phyloP scores from a whole-genome alignment of 2,797 vertebrate genomes.

The Propithecus deckenii region DNA sequence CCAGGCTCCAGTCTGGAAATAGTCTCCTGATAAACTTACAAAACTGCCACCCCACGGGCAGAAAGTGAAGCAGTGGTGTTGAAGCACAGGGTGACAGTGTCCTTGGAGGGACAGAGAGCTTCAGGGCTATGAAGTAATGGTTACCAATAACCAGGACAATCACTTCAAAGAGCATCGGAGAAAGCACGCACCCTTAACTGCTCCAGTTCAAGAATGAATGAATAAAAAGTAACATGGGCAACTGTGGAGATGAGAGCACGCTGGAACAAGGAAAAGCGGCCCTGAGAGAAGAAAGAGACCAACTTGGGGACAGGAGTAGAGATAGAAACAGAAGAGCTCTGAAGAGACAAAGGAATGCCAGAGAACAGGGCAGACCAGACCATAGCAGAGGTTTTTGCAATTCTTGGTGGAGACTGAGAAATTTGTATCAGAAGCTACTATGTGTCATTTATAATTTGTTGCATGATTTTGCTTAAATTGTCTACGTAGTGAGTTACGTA shows the following conservation, averaged over 20 bases:
- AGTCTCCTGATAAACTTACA: neutral
- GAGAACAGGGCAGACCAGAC: neutral
- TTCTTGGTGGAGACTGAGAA: neutral
- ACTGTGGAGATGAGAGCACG: rapidly evolving
- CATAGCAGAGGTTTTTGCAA: neutral
- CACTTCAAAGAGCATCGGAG: neutral
- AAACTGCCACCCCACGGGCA: neutral
- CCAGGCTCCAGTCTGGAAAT: neutral
- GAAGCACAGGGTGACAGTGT: neutral
- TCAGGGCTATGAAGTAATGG: neutral
- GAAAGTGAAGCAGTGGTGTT: neutral
- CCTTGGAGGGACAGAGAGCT: neutral
- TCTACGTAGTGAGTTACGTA: neutral
- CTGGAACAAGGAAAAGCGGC: neutral
- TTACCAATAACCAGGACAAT: neutral
- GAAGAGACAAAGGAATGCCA: neutral
- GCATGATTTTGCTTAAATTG: neutral
- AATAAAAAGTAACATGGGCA: rapidly evolving
- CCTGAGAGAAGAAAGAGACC: neutral
- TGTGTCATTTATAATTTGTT: neutral
- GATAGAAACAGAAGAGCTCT: neutral
- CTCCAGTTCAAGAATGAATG: neutral
- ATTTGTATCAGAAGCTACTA: neutral
- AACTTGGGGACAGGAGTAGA: neutral
- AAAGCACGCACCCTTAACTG: neutral